Evolutionary conservation across 37 sponge, comb jelly and placozoan species (phyloP), one percentile per base, ranked within the genome.

Genomic region (Aplysina aerophoba): DNA sequence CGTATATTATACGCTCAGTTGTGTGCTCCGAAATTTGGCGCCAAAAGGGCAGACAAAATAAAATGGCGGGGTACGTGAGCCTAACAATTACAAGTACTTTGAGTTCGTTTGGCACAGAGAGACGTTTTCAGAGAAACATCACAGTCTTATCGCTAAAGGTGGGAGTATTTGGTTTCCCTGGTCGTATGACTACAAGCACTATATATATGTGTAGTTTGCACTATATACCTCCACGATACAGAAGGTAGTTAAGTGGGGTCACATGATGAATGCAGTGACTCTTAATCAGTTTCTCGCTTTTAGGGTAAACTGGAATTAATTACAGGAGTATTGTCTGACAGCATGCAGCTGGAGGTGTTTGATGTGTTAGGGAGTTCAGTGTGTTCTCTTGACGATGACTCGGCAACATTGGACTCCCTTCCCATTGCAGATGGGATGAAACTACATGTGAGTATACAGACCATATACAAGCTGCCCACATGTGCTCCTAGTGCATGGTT

Each of bases 291-390:
- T 24, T 78, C 6, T 57, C 24, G 73, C 24, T 79, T 80, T 56
- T 68, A 98, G 92, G 96, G 97, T 20, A 98, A 92, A 71, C 74
- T 98, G 41, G 99, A 98, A 67, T 79, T 98, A 53, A 93, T 98
- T 15, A 96, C 99, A 17, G 99, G 99, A 5, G 92, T 93, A 22
- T 87, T 93, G 0, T 69, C 90, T 15, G 54, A 83, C 19, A 65
- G 90, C 22, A 91, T 95, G 93, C 81, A 93, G 67, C 84, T 98
- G 55, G 92, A 96, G 85, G 68, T 98, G 25, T 93, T 88, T 38
- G 88, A 96, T 63, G 61, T 84, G 21, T 65, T 85, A 24, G 86
- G 39, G 4, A 91, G 93, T 66, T 83, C 88, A 21, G 74, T 98
- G 14, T 89, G 95, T 63, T 79, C 55, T 4, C 72, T 98, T 41